These are phyloP conservation scores for Enteromius trimaculatus DNA, from an alignment of 2,797 vertebrate species.

Conservation along the genomic window DNA sequence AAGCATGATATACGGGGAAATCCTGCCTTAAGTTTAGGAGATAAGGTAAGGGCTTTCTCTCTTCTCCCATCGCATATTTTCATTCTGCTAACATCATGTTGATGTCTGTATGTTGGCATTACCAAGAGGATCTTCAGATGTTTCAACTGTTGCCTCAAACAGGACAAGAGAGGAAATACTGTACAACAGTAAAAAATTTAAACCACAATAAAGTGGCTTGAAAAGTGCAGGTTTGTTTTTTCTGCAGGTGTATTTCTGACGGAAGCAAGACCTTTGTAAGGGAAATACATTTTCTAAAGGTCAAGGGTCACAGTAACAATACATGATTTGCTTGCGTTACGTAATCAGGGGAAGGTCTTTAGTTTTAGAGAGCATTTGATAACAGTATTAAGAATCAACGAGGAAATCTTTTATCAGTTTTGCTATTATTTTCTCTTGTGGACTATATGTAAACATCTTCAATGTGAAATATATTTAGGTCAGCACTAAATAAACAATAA, in stretches of 20 bases:
- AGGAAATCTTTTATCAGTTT: no score
- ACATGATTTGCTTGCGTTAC: not conserved
- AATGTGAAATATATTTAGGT: no score
- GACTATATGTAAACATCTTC: no score
- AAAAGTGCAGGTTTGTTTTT: not conserved
- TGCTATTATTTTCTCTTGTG: no score
- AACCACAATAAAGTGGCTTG: not conserved
- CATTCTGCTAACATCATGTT: not conserved
- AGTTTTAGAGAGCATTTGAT: not conserved
- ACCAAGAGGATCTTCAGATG: not conserved
- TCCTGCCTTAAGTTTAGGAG: not conserved
- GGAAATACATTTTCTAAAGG: not conserved
- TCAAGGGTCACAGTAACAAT: not conserved
- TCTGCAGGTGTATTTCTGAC: not conserved
- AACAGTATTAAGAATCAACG: no score
- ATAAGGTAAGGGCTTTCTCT: not conserved
- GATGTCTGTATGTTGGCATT: constrained; percentile 4
- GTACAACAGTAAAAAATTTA: not conserved
- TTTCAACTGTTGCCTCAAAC: not conserved
- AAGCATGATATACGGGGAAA: not conserved
- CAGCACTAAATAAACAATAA: no score
- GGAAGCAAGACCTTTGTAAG: not conserved
- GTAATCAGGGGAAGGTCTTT: not conserved
- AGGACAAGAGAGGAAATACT: not conserved
- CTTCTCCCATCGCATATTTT: not conserved